A percentile compares a stretch with the other conserved stretches of the same genome.
Conservation (phyloP, 2,888 invertebrate genomes). For the Busseola fusca region DNA sequence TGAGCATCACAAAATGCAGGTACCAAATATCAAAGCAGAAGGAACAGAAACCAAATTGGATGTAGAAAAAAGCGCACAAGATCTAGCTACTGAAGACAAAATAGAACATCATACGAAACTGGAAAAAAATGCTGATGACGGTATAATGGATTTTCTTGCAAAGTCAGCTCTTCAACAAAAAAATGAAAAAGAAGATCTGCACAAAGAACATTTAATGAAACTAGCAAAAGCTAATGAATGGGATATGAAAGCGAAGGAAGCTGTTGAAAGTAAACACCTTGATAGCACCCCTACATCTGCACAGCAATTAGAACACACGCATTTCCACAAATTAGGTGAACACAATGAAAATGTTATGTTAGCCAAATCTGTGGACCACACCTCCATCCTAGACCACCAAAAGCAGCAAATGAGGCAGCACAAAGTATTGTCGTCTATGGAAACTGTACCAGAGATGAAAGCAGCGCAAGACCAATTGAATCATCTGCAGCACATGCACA, state of each 20-base stretch:
- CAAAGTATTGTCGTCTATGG: constrained; percentile 4
- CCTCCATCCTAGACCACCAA: constrained; percentile 24
- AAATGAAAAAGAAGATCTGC: constrained; percentile 13
- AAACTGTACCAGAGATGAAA: constrained; percentile 48
- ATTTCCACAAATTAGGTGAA: constrained; percentile 32
- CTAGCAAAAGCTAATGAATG: constrained; percentile 22
- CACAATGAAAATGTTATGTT: constrained; percentile 46
- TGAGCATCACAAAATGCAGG: constrained; percentile 29
- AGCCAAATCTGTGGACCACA: constrained; percentile 52
- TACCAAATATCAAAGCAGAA: constrained; percentile 43
- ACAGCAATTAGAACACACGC: constrained; percentile 27
- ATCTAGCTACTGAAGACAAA: constrained; percentile 17
- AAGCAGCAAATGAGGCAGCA: constrained; percentile 40
- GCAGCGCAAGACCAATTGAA: constrained; percentile 48
- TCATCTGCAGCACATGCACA: constrained; percentile 42
- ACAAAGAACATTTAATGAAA: not conserved
- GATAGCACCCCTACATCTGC: constrained; percentile 41
- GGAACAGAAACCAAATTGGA: constrained; percentile 38
- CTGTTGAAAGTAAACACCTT: constrained; percentile 19
- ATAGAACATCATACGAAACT: constrained; percentile 19
- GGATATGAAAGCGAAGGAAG: constrained; percentile 32
- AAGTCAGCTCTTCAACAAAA: constrained; percentile 30
- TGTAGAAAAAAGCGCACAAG: constrained; percentile 31
- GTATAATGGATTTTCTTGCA: constrained; percentile 31
- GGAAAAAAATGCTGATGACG: constrained; percentile 28